Conservation (phyloP, 2,888 invertebrate genomes). For the Clistopyga incitator region DNA sequence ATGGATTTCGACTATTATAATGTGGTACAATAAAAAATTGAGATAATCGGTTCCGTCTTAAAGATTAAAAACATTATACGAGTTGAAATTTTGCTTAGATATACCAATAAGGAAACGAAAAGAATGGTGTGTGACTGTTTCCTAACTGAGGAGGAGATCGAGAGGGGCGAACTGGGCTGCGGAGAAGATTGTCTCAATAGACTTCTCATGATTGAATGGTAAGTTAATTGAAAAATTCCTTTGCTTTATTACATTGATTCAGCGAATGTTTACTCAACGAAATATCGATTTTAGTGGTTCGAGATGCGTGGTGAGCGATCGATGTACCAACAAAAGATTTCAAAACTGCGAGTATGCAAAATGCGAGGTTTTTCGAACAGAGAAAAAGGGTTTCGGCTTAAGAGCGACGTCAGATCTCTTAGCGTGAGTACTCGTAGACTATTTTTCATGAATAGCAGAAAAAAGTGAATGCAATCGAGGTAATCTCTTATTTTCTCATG, state of each 20-base stretch:
- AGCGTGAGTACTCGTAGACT: constrained; percentile 86
- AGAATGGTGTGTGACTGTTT: constrained; percentile 98
- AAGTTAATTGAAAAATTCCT: constrained; percentile 74
- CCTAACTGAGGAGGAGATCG: constrained; percentile 94
- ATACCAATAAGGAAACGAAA: constrained; percentile 95
- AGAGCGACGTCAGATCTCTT: constrained; percentile 90
- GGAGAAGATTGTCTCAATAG: constrained; percentile 98
- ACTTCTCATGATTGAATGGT: constrained; percentile 99
- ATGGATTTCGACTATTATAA: too few relatives aligned
- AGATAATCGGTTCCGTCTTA: not conserved
- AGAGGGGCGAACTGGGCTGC: constrained; percentile 93
- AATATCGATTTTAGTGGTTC: constrained; percentile 90
- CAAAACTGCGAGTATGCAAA: constrained; percentile 94
- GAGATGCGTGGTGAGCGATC: constrained; percentile 94
- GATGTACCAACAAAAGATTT: constrained; percentile 97
- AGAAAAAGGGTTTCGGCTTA: constrained; percentile 98
- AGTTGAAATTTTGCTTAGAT: constrained; percentile 78
- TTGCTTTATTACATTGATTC: not conserved
- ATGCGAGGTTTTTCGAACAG: constrained; percentile 95
- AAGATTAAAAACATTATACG: not conserved
- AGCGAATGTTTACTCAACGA: not conserved
- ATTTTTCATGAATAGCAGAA: not conserved
- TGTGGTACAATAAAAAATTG: too few relatives aligned
- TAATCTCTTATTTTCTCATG: constrained; percentile 61
- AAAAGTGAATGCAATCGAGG: constrained; percentile 67